These are phyloP conservation scores for Glaucidium brasilianum DNA, from an alignment of 2,113 vertebrate species.

Conservation along the genomic window DNA sequence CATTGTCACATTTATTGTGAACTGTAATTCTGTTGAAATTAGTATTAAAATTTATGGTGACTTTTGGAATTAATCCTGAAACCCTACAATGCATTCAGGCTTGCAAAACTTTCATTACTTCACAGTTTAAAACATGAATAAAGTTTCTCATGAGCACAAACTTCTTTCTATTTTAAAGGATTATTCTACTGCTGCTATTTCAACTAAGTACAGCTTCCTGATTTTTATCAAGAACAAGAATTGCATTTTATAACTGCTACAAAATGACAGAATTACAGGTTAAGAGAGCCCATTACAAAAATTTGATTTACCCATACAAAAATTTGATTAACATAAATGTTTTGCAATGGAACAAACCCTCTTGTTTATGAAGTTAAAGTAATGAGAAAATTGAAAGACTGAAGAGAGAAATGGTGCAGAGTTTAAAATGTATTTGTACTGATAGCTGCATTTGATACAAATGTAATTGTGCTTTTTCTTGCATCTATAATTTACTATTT, in stretches of 20 bases:
- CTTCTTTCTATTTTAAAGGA: neutral
- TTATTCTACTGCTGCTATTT: neutral
- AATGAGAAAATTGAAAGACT: neutral
- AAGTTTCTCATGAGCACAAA: neutral
- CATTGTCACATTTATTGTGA: neutral
- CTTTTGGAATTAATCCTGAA: neutral
- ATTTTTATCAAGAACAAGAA: neutral
- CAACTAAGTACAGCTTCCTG: neutral
- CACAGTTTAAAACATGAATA: neutral
- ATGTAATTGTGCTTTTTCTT: neutral
- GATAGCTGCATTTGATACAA: neutral
- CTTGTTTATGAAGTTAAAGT: neutral
- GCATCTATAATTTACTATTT: neutral
- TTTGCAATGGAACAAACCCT: neutral
- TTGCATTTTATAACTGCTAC: neutral
- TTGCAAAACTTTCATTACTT: neutral
- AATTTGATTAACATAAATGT: neutral
- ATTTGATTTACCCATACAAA: neutral
- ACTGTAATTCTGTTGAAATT: neutral
- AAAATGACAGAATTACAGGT: neutral
- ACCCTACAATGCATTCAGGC: neutral
- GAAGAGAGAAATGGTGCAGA: neutral
- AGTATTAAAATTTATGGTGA: neutral
- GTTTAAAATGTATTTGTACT: neutral
- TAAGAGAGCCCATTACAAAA: neutral